Percentiles rank a stretch among this genome's conserved stretches.
phyloP scores from a whole-genome alignment of 2,888 invertebrate genomes.

The Parasteatoda lunata region DNA sequence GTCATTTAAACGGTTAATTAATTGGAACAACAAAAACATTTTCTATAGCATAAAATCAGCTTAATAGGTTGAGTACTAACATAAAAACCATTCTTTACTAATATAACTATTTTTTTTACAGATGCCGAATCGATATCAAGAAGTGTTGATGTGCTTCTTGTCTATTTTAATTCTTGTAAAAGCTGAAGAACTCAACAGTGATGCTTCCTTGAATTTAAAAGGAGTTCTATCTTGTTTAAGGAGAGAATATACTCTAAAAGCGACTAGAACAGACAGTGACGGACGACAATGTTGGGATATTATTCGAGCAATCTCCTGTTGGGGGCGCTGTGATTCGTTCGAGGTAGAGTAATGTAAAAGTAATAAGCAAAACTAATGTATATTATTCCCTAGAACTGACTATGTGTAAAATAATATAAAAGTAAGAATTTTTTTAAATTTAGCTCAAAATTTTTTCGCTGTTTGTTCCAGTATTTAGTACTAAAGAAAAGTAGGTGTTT shows the following conservation, averaged over 20 bases:
- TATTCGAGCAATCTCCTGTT: slow-evolving; percentile 85
- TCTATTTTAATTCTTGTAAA: neutral
- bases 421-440: too few species aligned
- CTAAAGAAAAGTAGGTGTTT: too few species aligned
- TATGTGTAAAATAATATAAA: too few species aligned
- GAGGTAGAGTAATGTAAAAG: slow-evolving; percentile 78
- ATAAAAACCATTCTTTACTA: too few species aligned
- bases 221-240: slow-evolving; percentile 81
- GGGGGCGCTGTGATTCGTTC: slow-evolving; percentile 87
- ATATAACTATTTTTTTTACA: neutral
- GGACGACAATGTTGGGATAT: slow-evolving; percentile 85
- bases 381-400: too few species aligned
- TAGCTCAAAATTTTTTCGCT: too few species aligned
- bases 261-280: slow-evolving; percentile 78
- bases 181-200: neutral
- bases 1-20: too few species aligned
- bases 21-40: too few species aligned
- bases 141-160: slow-evolving; percentile 7
- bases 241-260: slow-evolving; percentile 80
- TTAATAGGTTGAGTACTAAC: too few species aligned
- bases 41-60: too few species aligned
- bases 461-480: too few species aligned
- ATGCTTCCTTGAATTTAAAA: slow-evolving; percentile 73
- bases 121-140: slow-evolving; percentile 33
- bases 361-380: too few species aligned